Evolutionary conservation across 2,888 invertebrate species (phyloP), one percentile per base, ranked within the genome.

Genomic region (Venustoraphidia nigricollis): DNA sequence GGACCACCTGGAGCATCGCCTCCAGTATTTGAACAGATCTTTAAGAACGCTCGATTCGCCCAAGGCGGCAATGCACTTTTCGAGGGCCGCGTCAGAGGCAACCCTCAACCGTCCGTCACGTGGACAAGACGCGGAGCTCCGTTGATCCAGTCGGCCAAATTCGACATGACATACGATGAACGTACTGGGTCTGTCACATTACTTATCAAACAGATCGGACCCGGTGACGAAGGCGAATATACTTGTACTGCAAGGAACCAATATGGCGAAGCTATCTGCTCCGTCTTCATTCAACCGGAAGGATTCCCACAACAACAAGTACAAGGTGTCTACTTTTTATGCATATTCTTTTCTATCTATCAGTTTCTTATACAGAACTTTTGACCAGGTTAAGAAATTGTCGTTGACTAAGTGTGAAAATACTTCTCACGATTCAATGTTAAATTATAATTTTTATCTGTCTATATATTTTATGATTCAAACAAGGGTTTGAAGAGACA

Each of bases 211-310:
- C 85, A 90, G 64, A 91, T 95, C 58, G 93, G 93, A 52, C 91
- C 92, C 49, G 94, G 93, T 46, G 94, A 95, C 67, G 92, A 93
- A 66, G 95, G 94, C 57, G 94, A 95, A 71, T 95, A 95, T 67
- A 92, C 92, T 2, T 93, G 94, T 68, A 89, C 87, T 51, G 94
- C 94, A 43, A 83, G 88, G 58, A 95, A 95, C 69, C 88, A 90
- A 63, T 92, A 91, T 60, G 97, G 98, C 51, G 94, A 95, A 70
- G 93, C 95, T 41, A 90, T 95, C 61, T 94, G 93, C 69, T 92
- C 92, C 51, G 92, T 93, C 46, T 91, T 85, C 66, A 93, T 93
- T 57, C 90, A 92, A 65, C 91, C 92, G 4, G 92, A 93, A 68
- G 88, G 89, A 56, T 77, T 81, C 54, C 77, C 79, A 39, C 75